These are phyloP conservation scores for Eupeodes corollae DNA, from an alignment of 1,140 invertebrate genomes.

Conservation along the genomic window DNA sequence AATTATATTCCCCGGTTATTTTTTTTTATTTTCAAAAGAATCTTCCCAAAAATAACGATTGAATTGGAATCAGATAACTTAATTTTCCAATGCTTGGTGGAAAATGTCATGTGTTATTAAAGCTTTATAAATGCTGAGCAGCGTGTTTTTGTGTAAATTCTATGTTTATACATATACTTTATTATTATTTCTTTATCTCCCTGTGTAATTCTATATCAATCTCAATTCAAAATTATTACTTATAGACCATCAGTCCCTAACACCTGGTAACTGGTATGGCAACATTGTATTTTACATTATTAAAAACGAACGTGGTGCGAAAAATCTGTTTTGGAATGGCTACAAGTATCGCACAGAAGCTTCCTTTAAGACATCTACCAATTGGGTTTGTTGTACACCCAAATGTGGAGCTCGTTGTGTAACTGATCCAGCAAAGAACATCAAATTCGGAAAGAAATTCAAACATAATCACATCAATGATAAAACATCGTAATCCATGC, in stretches of 20 bases:
- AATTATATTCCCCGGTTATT: too few species aligned
- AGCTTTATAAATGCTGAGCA: too few species aligned
- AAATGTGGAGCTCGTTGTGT: not conserved
- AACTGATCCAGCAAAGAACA: not conserved
- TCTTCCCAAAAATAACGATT: too few species aligned
- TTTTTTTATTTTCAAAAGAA: too few species aligned
- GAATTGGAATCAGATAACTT: too few species aligned
- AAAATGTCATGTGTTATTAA: too few species aligned
- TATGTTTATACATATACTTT: too few species aligned
- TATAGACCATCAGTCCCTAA: not conserved
- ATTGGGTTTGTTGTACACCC: slow-evolving; percentile 5
- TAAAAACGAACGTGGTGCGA: not conserved
- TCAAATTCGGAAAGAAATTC: not conserved
- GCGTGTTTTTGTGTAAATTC: too few species aligned
- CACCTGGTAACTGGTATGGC: not conserved
- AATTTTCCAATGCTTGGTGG: too few species aligned
- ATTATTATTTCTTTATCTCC: too few species aligned
- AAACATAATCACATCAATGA: slow-evolving; percentile 1
- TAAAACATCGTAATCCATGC: not conserved
- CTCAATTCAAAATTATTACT: not conserved
- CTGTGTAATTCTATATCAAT: too few species aligned
- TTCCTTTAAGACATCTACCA: slow-evolving; percentile 2
- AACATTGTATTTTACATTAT: not conserved
- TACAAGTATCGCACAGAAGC: slow-evolving; percentile 4
- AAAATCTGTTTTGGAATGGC: not conserved